Conservation (phyloP, 1,140 invertebrate genomes). For the Stratiolaelaps scimitus region DNA sequence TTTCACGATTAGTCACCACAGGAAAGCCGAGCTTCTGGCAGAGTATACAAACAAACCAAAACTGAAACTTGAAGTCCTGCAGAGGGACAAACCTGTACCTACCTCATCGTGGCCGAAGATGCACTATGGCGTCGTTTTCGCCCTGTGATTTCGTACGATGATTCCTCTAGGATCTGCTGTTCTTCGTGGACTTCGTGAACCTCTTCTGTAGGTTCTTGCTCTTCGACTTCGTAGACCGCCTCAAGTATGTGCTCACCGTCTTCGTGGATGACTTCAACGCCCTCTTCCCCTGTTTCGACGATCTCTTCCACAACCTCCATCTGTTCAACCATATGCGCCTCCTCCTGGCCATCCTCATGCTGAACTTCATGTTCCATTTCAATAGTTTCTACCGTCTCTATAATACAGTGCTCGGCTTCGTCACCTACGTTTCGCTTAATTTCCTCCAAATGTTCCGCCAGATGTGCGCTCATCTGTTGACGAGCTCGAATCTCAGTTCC, state of each 20-base stretch:
- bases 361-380: no score
- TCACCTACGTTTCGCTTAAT: not conserved
- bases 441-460: constrained; percentile 3
- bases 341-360: no score
- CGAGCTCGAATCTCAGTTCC: constrained; percentile 12
- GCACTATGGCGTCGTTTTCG: not conserved
- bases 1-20: no score
- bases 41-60: not conserved
- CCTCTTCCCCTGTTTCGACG: no score
- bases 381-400: no score
- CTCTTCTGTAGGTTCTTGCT: not conserved
- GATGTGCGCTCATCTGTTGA: not conserved
- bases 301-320: no score
- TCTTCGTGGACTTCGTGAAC: no score
- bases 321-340: no score
- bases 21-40: not conserved
- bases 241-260: not conserved
- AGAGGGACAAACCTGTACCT: not conserved
- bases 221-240: constrained; percentile 6
- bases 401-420: no score
- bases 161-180: no score
- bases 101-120: constrained; percentile 23
- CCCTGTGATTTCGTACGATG: not conserved
- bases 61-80: not conserved
- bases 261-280: not conserved